phyloP scores from a whole-genome alignment of 2,113 vertebrate genomes.

The Coturnix japonica region DNA sequence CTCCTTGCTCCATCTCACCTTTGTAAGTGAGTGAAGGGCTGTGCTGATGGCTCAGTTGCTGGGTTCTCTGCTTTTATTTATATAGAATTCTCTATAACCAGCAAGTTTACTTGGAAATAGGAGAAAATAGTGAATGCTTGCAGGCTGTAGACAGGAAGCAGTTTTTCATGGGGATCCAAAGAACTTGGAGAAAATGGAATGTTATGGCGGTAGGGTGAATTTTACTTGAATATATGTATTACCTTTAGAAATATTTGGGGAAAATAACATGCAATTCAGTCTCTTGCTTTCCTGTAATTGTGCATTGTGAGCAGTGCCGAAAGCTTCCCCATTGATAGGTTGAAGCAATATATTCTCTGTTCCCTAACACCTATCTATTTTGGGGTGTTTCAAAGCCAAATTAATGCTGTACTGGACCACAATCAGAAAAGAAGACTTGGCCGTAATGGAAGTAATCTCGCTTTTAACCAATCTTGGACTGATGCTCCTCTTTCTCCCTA shows the following conservation, averaged over 20 bases:
- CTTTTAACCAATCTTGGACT: background rate
- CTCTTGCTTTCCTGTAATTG: background rate
- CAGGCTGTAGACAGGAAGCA: background rate
- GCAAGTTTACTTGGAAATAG: background rate
- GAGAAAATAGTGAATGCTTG: background rate
- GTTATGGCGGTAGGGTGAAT: constrained; percentile 12
- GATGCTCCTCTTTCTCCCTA: background rate
- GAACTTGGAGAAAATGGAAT: background rate
- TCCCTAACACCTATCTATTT: background rate
- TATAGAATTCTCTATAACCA: background rate
- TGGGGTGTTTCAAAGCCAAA: background rate
- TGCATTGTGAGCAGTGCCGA: background rate
- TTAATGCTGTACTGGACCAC: background rate
- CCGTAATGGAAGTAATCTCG: background rate
- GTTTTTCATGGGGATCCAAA: background rate
- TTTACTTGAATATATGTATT: constrained; percentile 27
- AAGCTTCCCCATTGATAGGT: background rate
- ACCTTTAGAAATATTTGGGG: constrained; percentile 15
- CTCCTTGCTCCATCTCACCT: background rate
- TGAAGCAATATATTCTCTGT: background rate
- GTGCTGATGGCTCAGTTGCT: background rate
- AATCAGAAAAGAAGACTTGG: background rate
- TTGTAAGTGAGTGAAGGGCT: background rate
- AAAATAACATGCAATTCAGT: constrained; percentile 35
- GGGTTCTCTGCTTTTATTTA: background rate